These are phyloP conservation scores for Batillaria attramentaria DNA, from an alignment of 1,140 invertebrate genomes.

Conservation along the genomic window DNA sequence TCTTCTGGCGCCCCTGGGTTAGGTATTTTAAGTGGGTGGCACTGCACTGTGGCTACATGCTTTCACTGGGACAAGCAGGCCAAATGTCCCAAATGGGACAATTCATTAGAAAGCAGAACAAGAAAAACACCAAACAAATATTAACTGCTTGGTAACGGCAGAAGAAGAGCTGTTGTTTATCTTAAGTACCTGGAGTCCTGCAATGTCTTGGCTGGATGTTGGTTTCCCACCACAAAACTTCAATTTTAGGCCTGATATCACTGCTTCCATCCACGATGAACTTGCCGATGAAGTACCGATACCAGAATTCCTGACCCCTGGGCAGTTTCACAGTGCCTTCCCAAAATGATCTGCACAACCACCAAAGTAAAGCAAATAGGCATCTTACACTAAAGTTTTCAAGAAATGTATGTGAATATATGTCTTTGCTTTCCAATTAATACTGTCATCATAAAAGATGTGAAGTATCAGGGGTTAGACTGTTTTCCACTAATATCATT, in stretches of 20 bases:
- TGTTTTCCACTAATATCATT: too few species aligned
- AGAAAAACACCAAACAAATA: not conserved
- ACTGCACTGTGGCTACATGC: too few species aligned
- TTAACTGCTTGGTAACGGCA: too few species aligned
- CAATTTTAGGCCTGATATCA: not conserved
- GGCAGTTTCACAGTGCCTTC: not conserved
- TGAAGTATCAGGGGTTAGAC: too few species aligned
- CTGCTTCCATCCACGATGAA: not conserved
- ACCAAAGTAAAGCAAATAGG: too few species aligned
- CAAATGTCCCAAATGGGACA: not conserved
- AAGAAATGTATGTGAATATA: not conserved
- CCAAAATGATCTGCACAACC: not conserved
- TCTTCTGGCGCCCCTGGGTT: too few species aligned
- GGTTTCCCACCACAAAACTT: slow-evolving; percentile 15
- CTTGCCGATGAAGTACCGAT: slow-evolving; percentile 14
- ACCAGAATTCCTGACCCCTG: not conserved
- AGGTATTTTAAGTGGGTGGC: too few species aligned
- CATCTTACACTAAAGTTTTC: not conserved
- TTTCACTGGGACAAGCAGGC: not conserved
- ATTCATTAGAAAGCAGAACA: not conserved
- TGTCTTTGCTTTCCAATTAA: too few species aligned
- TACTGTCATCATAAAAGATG: too few species aligned
- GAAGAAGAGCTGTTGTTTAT: too few species aligned
- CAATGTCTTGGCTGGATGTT: not conserved
- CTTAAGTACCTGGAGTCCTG: not conserved